Evolutionary conservation across 2,113 vertebrate species (phyloP).

Genomic region (Siphamia tubifer): DNA sequence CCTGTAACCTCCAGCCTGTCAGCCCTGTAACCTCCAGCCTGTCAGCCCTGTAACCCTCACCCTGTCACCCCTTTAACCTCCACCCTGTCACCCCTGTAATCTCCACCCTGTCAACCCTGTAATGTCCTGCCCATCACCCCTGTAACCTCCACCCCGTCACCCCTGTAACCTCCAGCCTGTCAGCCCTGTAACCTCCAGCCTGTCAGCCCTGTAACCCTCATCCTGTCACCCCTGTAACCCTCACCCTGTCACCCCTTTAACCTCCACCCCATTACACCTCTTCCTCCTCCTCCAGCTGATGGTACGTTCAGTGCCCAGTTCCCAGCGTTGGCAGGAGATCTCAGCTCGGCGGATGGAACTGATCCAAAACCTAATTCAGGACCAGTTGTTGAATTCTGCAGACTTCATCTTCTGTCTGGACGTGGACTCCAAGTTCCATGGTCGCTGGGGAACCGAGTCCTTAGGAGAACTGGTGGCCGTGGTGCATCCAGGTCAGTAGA

Average conservation of each 20-base stretch:
- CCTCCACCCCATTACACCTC: background rate
- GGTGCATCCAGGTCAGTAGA: constrained; percentile 71
- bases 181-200: too few relatives aligned
- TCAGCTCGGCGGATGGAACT: constrained; percentile 76
- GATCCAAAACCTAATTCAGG: constrained; percentile 66
- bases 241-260: background rate
- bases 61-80: too few relatives aligned
- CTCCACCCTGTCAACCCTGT: too few relatives aligned
- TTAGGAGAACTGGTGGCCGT: constrained; percentile 72
- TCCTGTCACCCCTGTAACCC: too few relatives aligned
- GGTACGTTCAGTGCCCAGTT: constrained; percentile 1
- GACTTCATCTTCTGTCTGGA: constrained; percentile 82
- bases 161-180: too few relatives aligned
- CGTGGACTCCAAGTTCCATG: constrained; percentile 73
- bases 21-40: too few relatives aligned
- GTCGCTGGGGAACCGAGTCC: constrained; percentile 76
- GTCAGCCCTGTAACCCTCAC: too few relatives aligned
- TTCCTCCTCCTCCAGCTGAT: constrained; percentile 3
- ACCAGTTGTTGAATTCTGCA: background rate
- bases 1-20: too few relatives aligned
- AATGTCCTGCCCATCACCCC: too few relatives aligned
- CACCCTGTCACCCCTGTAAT: too few relatives aligned
- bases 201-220: too few relatives aligned
- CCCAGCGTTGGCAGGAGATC: constrained; percentile 78
- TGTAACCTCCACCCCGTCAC: too few relatives aligned